Evolutionary conservation across 2,797 vertebrate genomes (phyloP).

Genomic region (Natrix natrix): DNA sequence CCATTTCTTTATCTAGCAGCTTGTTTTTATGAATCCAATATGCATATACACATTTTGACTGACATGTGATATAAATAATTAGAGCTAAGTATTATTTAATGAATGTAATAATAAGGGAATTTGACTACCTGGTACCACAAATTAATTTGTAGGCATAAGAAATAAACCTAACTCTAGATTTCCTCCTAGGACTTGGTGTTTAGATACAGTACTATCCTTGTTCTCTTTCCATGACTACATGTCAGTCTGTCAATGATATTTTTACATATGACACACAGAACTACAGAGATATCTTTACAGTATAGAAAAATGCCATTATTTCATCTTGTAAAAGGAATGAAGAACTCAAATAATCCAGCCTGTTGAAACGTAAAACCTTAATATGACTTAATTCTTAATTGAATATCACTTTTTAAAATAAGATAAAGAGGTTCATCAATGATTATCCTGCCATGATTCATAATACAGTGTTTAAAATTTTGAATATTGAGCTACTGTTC

Average conservation of each 20-base stretch:
- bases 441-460: neutral
- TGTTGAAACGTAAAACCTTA: neutral
- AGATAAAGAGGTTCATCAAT: neutral
- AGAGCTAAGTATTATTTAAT: neutral
- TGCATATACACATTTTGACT: neutral
- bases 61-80: neutral
- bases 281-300: neutral
- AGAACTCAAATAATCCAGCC: neutral
- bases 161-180: neutral
- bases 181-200: neutral
- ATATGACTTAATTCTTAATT: neutral
- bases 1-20: neutral
- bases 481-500: neutral
- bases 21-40: neutral
- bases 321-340: neutral
- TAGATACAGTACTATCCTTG: neutral
- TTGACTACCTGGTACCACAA: neutral
- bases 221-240: neutral
- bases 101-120: neutral
- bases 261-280: neutral
- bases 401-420: neutral
- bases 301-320: neutral
- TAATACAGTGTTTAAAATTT: neutral
- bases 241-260: neutral
- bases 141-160: neutral